Conservation (phyloP, 1,140 invertebrate species). For the Drosophila mayri region DNA sequence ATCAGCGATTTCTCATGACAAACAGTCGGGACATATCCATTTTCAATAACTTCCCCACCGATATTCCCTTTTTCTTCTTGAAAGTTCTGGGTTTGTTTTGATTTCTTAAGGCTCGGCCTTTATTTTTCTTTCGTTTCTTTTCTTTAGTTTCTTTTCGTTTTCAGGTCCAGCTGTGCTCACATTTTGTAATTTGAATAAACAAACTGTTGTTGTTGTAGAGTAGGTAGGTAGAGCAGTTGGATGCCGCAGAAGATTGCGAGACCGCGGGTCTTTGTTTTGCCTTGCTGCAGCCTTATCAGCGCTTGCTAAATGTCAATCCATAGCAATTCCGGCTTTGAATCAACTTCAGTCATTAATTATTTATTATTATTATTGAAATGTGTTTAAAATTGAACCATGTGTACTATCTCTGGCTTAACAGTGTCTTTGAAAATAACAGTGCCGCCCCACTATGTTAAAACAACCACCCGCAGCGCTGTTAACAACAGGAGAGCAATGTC, state of each 20-base stretch:
- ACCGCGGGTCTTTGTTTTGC: conserved; percentile 37
- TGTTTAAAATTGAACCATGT: conserved; percentile 30
- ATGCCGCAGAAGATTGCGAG: conserved; percentile 59
- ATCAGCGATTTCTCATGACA: conserved; percentile 53
- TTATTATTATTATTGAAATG: conserved; percentile 29
- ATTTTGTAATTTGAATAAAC: conserved; percentile 66
- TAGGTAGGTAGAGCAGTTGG: conserved; percentile 34
- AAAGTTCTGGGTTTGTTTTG: conserved; percentile 53
- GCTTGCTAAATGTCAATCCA: conserved; percentile 35
- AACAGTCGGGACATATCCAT: conserved; percentile 54
- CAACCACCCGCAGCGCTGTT: conserved; percentile 64
- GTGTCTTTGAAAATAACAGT: conserved; percentile 34
- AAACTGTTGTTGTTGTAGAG: conserved; percentile 29
- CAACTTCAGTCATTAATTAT: conserved; percentile 30
- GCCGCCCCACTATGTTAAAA: background rate
- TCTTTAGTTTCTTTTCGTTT: conserved; percentile 3
- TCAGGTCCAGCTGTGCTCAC: conserved; percentile 63
- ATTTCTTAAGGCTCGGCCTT: conserved; percentile 43
- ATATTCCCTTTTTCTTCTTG: conserved; percentile 23
- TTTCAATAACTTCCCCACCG: conserved; percentile 7
- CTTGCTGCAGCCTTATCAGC: conserved; percentile 49
- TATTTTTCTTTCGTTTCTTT: conserved; percentile 8
- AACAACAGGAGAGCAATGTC: conserved; percentile 25
- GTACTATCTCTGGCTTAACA: conserved; percentile 1
- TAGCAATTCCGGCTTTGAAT: conserved; percentile 39